Evolutionary conservation across 2,113 vertebrate genomes (phyloP).

Genomic region (Tichodroma muraria): DNA sequence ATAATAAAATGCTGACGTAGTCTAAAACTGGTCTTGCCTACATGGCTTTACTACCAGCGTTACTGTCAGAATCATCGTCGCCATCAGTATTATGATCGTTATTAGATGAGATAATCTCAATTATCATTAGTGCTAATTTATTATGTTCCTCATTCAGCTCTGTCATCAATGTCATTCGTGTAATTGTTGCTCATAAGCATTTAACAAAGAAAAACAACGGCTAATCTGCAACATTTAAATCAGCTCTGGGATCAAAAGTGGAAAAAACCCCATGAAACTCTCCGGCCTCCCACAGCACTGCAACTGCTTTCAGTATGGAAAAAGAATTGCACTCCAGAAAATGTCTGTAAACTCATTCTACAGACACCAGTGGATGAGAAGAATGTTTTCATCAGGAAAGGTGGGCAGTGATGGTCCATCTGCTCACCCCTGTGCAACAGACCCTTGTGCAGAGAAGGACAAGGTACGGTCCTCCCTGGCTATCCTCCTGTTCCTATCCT

Average conservation of each 20-base stretch:
- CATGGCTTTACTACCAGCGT: not conserved
- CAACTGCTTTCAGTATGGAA: not conserved
- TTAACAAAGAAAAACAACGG: constrained; percentile 18
- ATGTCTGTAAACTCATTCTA: not conserved
- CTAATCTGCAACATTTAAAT: constrained; percentile 19
- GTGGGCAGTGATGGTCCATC: not conserved
- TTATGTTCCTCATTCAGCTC: constrained; percentile 29
- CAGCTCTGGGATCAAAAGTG: not conserved
- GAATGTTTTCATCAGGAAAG: not conserved
- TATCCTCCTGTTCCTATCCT: too few relatives aligned
- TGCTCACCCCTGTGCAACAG: not conserved
- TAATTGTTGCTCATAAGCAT: not conserved
- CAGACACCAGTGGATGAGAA: not conserved
- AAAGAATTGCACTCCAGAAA: not conserved
- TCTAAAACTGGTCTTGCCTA: not conserved
- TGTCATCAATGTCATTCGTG: not conserved
- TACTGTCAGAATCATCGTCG: not conserved
- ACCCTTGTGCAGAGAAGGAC: not conserved
- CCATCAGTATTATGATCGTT: constrained; percentile 10
- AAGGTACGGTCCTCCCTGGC: not conserved
- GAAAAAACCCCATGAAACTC: not conserved
- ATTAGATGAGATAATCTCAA: constrained; percentile 35
- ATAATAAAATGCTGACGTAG: not conserved
- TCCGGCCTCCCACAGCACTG: not conserved
- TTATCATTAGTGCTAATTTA: constrained; percentile 30